Evolutionary conservation across 2,113 vertebrate species (phyloP).

Genomic region (Pelvicachromis taeniatus): DNA sequence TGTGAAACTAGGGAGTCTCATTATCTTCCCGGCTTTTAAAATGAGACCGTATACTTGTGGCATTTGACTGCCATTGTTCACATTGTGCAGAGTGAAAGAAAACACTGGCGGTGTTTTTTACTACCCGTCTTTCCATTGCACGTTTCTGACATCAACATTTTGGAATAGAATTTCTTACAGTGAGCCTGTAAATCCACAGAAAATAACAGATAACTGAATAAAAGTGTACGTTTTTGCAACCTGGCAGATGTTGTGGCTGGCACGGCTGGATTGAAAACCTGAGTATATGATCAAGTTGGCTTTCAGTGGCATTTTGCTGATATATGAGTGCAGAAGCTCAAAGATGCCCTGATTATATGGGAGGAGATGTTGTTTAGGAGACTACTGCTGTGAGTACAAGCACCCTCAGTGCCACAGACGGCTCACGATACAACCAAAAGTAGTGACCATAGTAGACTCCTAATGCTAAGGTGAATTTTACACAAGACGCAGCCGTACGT

Average conservation of each 20-base stretch:
- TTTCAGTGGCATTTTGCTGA: neutral
- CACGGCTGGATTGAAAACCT: neutral
- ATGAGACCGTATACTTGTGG: neutral
- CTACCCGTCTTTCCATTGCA: neutral
- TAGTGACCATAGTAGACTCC: neutral
- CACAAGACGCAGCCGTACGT: neutral
- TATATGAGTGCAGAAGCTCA: neutral
- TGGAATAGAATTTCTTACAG: neutral
- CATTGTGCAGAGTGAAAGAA: neutral
- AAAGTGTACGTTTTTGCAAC: neutral
- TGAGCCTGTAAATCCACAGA: fast-evolving
- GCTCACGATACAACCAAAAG: neutral
- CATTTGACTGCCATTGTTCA: neutral
- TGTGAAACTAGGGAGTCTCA: constrained; percentile 6
- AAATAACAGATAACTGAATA: neutral
- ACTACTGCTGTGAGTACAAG: neutral
- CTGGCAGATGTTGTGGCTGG: neutral
- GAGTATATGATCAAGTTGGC: neutral
- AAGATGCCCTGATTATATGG: neutral
- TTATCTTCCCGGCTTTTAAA: neutral
- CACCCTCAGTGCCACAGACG: neutral
- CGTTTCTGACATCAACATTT: neutral
- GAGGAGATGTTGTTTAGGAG: fast-evolving
- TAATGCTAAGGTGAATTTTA: neutral
- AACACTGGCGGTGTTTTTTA: neutral